phyloP scores from a whole-genome alignment of 2,888 invertebrate species.

The Tenthredo livida region DNA sequence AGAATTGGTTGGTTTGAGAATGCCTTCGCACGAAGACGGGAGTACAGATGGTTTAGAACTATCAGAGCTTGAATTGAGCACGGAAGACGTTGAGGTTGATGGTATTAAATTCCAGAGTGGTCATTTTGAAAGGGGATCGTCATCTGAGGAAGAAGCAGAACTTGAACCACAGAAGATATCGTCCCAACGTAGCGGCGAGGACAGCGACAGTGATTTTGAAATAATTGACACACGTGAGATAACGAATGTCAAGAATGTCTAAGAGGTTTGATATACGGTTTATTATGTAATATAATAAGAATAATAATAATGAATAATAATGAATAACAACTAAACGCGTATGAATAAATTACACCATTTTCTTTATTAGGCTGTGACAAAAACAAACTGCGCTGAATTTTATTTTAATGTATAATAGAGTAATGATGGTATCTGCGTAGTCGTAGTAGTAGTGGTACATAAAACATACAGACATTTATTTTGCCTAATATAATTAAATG shows the following conservation, averaged over 20 bases:
- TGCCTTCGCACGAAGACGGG: slow-evolving; percentile 77
- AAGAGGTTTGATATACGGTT: slow-evolving; percentile 56
- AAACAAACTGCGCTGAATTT: slow-evolving; percentile 5
- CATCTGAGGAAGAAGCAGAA: slow-evolving; percentile 72
- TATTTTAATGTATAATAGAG: background rate
- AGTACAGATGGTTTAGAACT: slow-evolving; percentile 75
- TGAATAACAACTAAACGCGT: background rate
- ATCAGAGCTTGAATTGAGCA: slow-evolving; percentile 73
- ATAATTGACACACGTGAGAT: slow-evolving; percentile 74
- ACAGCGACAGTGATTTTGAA: slow-evolving; percentile 75
- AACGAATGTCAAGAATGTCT: slow-evolving; percentile 62
- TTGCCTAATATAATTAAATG: slow-evolving; percentile 1
- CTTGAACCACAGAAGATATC: slow-evolving; percentile 66
- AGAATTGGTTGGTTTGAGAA: slow-evolving; percentile 69
- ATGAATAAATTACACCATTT: slow-evolving; percentile 39
- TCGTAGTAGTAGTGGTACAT: background rate
- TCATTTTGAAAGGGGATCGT: slow-evolving; percentile 74
- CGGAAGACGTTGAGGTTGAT: slow-evolving; percentile 69
- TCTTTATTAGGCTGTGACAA: slow-evolving; percentile 47
- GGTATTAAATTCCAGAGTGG: slow-evolving; percentile 73
- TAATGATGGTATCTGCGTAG: background rate
- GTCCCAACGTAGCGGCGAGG: slow-evolving; percentile 70
- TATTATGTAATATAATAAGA: slow-evolving; percentile 14
- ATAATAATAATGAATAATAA: background rate
- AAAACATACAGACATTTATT: slow-evolving; percentile 18